Percentiles rank a stretch among this genome's conserved stretches.
Conservation (phyloP, 2,797 vertebrate genomes). For the Antrozous pallidus region DNA sequence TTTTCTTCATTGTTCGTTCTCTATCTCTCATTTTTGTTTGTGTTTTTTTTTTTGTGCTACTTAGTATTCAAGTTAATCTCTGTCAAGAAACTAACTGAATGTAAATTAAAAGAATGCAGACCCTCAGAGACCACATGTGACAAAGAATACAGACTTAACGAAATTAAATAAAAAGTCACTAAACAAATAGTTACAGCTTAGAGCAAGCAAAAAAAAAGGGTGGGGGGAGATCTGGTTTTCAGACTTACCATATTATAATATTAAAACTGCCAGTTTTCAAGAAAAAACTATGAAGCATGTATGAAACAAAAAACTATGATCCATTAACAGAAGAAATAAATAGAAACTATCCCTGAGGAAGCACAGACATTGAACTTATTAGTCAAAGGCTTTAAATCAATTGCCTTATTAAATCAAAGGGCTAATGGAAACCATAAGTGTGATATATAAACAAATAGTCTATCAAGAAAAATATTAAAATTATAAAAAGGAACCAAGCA, state of each 20-base stretch:
- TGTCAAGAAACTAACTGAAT: background rate
- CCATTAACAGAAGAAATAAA: background rate
- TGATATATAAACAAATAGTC: background rate
- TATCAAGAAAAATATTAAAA: background rate
- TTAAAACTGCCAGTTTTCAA: background rate
- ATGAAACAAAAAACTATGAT: background rate
- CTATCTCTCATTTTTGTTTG: no score
- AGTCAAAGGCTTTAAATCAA: background rate
- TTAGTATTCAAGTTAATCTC: background rate
- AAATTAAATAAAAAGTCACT: background rate
- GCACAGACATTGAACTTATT: background rate
- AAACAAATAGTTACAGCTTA: background rate
- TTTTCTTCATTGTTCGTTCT: background rate
- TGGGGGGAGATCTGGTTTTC: background rate
- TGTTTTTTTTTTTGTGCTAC: no score
- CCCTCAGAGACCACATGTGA: background rate
- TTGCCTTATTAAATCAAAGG: constrained; percentile 4
- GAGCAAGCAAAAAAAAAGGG: background rate
- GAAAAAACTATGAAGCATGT: background rate
- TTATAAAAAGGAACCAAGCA: background rate
- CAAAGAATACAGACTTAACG: background rate
- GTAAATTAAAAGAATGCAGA: background rate
- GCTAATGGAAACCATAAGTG: background rate
- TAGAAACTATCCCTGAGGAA: background rate
- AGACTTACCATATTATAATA: background rate